Percentiles rank a stretch among this genome's conserved stretches.
phyloP scores from a whole-genome alignment of 2,797 vertebrate genomes.

The Intellagama lesueurii region DNA sequence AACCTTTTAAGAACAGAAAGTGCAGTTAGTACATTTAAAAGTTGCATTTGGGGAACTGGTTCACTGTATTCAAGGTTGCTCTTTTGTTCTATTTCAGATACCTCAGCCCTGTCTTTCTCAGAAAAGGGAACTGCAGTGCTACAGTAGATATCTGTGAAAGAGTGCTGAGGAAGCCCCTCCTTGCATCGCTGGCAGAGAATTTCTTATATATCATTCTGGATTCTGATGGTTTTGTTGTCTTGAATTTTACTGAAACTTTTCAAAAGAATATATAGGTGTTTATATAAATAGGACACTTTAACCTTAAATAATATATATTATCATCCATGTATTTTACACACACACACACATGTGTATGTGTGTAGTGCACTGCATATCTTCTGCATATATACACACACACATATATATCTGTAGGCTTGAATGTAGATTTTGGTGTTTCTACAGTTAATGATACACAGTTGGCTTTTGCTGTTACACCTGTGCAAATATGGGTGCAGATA shows the following conservation, averaged over 20 bases:
- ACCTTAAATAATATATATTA: too few species aligned
- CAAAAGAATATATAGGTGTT: background rate
- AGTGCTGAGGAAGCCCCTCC: background rate
- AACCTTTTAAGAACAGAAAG: background rate
- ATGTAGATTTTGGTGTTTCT: background rate
- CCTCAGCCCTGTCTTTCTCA: background rate
- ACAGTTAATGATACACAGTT: constrained; percentile 36
- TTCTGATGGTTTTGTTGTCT: background rate
- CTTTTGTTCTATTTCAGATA: background rate
- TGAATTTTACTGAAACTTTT: background rate
- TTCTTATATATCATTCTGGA: background rate
- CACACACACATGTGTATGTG: too few species aligned
- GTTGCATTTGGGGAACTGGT: background rate
- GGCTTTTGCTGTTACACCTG: constrained; percentile 35
- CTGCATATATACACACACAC: background rate
- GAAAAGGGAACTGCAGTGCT: background rate
- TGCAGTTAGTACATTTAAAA: background rate
- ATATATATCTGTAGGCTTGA: constrained; percentile 8
- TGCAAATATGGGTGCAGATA: constrained; percentile 38
- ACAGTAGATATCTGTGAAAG: background rate
- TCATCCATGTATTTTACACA: too few species aligned
- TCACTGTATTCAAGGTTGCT: background rate
- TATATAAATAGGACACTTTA: background rate
- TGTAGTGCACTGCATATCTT: too few species aligned
- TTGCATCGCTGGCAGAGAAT: background rate